Evolutionary conservation across 2,113 vertebrate species (phyloP).

Genomic region (Corythoichthys haematopterus): DNA sequence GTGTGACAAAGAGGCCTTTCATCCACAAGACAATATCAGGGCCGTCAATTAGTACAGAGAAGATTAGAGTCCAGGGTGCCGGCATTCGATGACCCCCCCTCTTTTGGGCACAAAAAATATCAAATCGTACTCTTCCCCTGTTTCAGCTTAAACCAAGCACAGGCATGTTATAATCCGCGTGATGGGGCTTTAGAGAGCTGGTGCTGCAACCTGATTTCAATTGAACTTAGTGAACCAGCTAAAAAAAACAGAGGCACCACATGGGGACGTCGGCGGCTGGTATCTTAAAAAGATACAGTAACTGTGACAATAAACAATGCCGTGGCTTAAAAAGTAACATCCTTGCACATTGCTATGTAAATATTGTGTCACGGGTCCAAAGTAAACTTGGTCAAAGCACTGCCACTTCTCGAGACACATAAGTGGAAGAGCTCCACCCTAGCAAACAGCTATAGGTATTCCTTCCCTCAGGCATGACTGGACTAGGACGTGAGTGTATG

Average conservation of each 20-base stretch:
- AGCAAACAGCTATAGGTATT: constrained; percentile 9
- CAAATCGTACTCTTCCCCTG: constrained; percentile 45
- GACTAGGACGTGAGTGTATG: background rate
- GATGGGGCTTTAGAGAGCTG: constrained; percentile 39
- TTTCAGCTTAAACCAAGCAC: constrained; percentile 53
- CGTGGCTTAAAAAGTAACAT: background rate
- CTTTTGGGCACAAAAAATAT: constrained; percentile 30
- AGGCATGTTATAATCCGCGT: constrained; percentile 62
- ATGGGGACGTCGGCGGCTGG: background rate
- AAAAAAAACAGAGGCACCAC: background rate
- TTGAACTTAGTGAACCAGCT: constrained; percentile 43
- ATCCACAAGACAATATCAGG: constrained; percentile 62
- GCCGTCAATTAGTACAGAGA: constrained; percentile 67
- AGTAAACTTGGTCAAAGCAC: constrained; percentile 8
- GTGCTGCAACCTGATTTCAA: constrained; percentile 30
- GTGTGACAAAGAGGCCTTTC: constrained; percentile 68
- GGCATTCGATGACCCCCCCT: constrained; percentile 34
- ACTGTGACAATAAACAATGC: background rate
- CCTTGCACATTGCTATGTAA: background rate
- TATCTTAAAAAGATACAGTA: constrained; percentile 2
- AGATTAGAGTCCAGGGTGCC: constrained; percentile 55
- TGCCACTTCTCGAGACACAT: background rate
- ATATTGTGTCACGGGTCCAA: constrained; percentile 1
- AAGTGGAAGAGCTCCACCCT: constrained; percentile 14
- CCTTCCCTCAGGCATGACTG: constrained; percentile 2